A percentile compares a stretch with the other conserved stretches of the same genome.
Evolutionary conservation across 2,888 invertebrate species (phyloP).

Genomic region (Phaedon cochleariae): DNA sequence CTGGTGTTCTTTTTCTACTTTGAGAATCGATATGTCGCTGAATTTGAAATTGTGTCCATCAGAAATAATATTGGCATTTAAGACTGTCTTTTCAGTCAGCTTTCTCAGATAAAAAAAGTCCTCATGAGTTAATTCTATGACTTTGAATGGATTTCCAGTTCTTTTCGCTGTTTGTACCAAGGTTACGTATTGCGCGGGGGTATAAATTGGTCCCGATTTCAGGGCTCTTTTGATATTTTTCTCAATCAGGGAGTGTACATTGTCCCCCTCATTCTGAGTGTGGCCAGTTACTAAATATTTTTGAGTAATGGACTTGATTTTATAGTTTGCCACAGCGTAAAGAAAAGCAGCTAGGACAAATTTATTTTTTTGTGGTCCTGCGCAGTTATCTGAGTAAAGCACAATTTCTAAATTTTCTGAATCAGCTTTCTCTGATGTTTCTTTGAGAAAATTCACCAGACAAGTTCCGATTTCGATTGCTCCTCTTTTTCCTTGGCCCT

Average conservation of each 20-base stretch:
- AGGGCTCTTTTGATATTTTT: no score
- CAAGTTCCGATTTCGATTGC: conserved; percentile 41
- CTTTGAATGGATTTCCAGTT: conserved; percentile 14
- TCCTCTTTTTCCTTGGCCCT: conserved; percentile 46
- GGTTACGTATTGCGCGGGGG: conserved; percentile 27
- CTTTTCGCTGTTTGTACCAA: conserved; percentile 26
- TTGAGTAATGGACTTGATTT: conserved; percentile 17
- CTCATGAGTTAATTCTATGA: not conserved
- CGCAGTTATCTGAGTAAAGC: conserved; percentile 41
- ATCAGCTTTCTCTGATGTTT: conserved; percentile 8
- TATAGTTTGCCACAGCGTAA: conserved; percentile 12
- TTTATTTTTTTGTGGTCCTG: conserved; percentile 21
- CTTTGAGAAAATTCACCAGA: conserved; percentile 20
- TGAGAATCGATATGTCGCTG: not conserved
- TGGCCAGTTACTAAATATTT: no score
- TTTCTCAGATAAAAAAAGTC: not conserved
- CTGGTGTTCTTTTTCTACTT: not conserved
- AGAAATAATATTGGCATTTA: no score
- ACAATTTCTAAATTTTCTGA: conserved; percentile 23
- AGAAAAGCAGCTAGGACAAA: conserved; percentile 12
- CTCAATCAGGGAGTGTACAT: no score
- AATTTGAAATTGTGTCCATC: not conserved
- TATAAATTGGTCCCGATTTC: conserved; percentile 25
- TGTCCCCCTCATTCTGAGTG: no score
- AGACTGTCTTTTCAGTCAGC: no score